phyloP scores from a whole-genome alignment of 1,140 invertebrate genomes.

The Drosophila subpulchrella region DNA sequence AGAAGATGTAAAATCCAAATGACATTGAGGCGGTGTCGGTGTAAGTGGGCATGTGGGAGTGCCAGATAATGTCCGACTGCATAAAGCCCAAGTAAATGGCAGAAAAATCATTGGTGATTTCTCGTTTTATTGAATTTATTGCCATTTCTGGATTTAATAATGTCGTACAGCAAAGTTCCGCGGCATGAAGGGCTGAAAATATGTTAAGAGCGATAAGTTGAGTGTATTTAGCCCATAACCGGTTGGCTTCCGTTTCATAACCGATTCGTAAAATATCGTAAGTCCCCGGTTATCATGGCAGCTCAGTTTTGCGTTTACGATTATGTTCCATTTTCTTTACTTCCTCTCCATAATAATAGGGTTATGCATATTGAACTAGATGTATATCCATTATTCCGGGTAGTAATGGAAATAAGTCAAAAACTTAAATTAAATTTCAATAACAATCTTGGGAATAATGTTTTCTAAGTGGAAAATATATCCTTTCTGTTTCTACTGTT shows the following conservation, averaged over 20 bases:
- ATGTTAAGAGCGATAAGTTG: slow-evolving; percentile 7
- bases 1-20: slow-evolving; percentile 68
- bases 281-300: background rate
- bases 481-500: no score
- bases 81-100: slow-evolving; percentile 53
- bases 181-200: slow-evolving; percentile 9
- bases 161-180: slow-evolving; percentile 30
- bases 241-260: slow-evolving; percentile 19
- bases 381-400: background rate
- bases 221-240: slow-evolving; percentile 6
- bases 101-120: slow-evolving; percentile 58
- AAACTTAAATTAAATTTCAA: no score
- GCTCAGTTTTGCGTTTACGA: background rate
- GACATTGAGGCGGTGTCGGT: slow-evolving; percentile 36
- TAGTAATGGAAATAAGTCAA: background rate
- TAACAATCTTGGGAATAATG: no score
- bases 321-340: background rate
- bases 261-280: background rate
- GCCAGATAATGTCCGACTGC: slow-evolving; percentile 58
- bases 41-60: slow-evolving; percentile 20
- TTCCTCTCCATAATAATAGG: background rate
- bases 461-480: no score
- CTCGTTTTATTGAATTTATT: slow-evolving; percentile 60
- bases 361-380: background rate
- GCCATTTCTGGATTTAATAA: slow-evolving; percentile 43